Percentiles rank a stretch among this genome's conserved stretches.
phyloP scores from a whole-genome alignment of 2,888 invertebrate species.

The Apodemia zela region DNA sequence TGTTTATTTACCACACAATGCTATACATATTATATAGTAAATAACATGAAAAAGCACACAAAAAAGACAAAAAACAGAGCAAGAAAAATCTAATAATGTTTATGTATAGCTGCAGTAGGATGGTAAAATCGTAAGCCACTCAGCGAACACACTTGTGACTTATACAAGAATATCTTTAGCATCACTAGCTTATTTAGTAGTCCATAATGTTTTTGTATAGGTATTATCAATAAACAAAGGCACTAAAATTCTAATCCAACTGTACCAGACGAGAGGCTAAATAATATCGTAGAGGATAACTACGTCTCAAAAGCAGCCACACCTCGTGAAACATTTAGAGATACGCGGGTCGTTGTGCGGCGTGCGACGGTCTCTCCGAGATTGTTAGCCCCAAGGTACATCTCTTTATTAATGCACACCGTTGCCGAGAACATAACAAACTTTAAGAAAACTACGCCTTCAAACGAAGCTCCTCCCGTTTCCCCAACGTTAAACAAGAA shows the following conservation, averaged over 20 bases:
- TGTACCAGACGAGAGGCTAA: slow-evolving; percentile 11
- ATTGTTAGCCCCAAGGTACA: slow-evolving; percentile 46
- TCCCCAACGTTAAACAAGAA: slow-evolving; percentile 59
- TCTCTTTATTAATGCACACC: slow-evolving; percentile 55
- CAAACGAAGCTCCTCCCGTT: slow-evolving; percentile 48
- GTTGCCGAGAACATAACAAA: slow-evolving; percentile 49
- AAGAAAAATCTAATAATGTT: too few relatives aligned
- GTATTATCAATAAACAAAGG: background rate
- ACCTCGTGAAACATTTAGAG: slow-evolving; percentile 28
- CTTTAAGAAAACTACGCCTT: slow-evolving; percentile 56
- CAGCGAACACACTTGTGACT: too few relatives aligned
- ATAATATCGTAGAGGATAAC: slow-evolving; percentile 20
- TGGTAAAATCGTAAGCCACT: too few relatives aligned
- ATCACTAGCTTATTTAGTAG: too few relatives aligned
- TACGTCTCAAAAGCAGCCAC: slow-evolving; percentile 16
- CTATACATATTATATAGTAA: too few relatives aligned
- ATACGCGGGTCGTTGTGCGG: slow-evolving; percentile 20
- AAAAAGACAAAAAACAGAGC: too few relatives aligned
- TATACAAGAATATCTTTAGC: too few relatives aligned
- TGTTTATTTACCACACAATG: too few relatives aligned
- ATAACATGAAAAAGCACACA: too few relatives aligned
- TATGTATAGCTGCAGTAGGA: too few relatives aligned
- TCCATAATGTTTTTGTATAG: too few relatives aligned
- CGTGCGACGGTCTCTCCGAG: slow-evolving; percentile 32
- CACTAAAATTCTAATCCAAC: background rate